Base-by-base conservation (phyloP, 2,797 vertebrate genomes). In the Danio jaintianensis region DNA sequence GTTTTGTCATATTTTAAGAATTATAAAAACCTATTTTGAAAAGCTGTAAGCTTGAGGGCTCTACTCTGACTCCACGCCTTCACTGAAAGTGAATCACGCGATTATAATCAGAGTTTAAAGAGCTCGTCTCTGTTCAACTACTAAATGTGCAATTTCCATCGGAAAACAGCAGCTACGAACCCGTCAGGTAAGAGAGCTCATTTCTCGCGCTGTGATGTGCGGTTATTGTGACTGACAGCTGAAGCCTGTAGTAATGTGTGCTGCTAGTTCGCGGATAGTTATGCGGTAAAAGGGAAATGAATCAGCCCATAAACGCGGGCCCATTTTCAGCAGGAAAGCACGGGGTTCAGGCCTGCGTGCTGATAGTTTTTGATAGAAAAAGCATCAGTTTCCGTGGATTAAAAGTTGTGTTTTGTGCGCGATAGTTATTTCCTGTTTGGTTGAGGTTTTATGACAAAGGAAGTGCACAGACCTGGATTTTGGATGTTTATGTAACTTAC, bases 281-380 rank as follows among this genome's bases (percentile, higher is more conserved):
- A 75, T 81, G 59, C 53, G 13, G 29, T 10, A 77, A 82, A 47
- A 68, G 45, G 40, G 77, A 80, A 84, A 67, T 20, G 79, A 79
- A 48, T 66, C 45, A 79, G 8, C 61, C 70, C 47, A 50, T 36
- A 84, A 69, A 55, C 63, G 83, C 83, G 85, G 73, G n/a, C 58
- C 22, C 22, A 56, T 38, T n/a, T n/a, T 59, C 13, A 7, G 73
- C 74, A 88, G 82, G 79, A 86, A 81, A 88, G 40, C n/a, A 59
- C 75, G 85, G 75, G 75, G 84, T 86, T 82, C 36, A 15, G 85
- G 84, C 85, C 82, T 85, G n/a, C 40, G 38, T 13, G 22, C 12
- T 36, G 9, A 47, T 53, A 13, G 42, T 55, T 52, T 13, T 40
- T 12, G 40, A 43, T 9, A 4, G 40, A 43, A 43, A 59, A 40